Conservation (phyloP, 2,888 invertebrate genomes). For the Lottia scabra region DNA sequence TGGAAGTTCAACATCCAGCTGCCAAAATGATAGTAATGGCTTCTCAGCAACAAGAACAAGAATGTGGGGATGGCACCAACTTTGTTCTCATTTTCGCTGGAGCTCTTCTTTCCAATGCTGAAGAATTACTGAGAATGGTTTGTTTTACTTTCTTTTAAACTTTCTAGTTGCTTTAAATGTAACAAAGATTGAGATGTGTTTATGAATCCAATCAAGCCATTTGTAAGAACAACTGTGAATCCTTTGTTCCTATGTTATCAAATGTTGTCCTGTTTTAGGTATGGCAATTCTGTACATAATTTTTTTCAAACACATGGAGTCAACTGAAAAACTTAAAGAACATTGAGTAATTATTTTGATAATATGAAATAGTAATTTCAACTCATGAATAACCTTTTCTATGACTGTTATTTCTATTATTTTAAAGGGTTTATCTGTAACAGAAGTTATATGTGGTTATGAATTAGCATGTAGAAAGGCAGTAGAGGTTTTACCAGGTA, state of each 20-base stretch:
- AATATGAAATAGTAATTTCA: no score
- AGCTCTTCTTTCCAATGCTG: slow-evolving; percentile 90
- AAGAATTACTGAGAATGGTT: slow-evolving; percentile 88
- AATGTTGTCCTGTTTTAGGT: no score
- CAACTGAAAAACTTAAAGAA: no score
- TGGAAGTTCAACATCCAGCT: slow-evolving; percentile 93
- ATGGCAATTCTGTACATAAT: no score
- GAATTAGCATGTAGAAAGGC: slow-evolving; percentile 91
- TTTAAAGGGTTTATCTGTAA: slow-evolving; percentile 89
- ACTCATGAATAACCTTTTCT: not conserved
- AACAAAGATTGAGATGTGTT: no score
- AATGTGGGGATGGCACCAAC: slow-evolving; percentile 99
- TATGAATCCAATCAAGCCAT: no score
- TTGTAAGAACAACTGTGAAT: no score
- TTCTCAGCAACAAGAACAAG: slow-evolving; percentile 98
- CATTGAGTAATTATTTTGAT: no score
- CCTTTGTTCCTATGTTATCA: no score
- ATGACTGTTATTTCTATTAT: slow-evolving; percentile 28
- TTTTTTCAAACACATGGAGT: no score
- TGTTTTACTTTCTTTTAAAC: not conserved
- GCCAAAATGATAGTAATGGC: slow-evolving; percentile 96
- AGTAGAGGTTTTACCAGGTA: slow-evolving; percentile 84
- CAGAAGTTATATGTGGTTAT: slow-evolving; percentile 96
- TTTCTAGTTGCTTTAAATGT: no score
- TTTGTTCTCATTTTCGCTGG: slow-evolving; percentile 96